Conservation (phyloP, 92 coral and sea anemone species). For the Bergia sp. region DNA sequence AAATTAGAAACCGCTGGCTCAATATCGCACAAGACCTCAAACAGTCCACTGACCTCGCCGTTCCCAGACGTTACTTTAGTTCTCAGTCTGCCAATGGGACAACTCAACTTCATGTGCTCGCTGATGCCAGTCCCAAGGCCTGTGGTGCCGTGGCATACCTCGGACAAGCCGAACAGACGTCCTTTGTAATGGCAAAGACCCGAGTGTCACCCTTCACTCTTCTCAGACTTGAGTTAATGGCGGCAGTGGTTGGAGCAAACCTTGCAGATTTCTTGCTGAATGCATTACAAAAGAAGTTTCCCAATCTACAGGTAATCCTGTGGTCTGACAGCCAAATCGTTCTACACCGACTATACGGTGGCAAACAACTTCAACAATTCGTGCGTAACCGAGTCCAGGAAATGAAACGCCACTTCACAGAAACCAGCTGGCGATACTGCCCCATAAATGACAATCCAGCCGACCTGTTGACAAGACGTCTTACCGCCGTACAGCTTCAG, state of each 20-base stretch:
- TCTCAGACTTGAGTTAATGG: constrained; percentile 53
- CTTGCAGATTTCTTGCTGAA: constrained; percentile 28
- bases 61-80: not conserved
- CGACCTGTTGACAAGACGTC: constrained; percentile 53
- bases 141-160: constrained; percentile 29
- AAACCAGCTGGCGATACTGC: constrained; percentile 54
- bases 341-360: constrained; percentile 56
- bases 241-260: constrained; percentile 43
- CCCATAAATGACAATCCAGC: constrained; percentile 58
- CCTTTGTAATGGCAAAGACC: constrained; percentile 52
- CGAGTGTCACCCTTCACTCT: constrained; percentile 56
- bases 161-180: constrained; percentile 26
- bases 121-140: constrained; percentile 30
- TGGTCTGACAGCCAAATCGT: constrained; percentile 70
- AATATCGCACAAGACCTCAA: constrained; percentile 4
- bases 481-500: constrained; percentile 44
- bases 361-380: constrained; percentile 41
- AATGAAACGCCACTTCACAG: constrained; percentile 35
- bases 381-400: constrained; percentile 39
- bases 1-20: constrained; percentile 48
- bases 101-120: constrained; percentile 10
- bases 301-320: constrained; percentile 24
- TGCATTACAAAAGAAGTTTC: not conserved
- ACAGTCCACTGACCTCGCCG: not conserved
- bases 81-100: not conserved